A percentile compares a stretch with the other conserved stretches of the same genome.
phyloP scores from a whole-genome alignment of 2,113 vertebrate genomes.

The Actenoides lindsayi region DNA sequence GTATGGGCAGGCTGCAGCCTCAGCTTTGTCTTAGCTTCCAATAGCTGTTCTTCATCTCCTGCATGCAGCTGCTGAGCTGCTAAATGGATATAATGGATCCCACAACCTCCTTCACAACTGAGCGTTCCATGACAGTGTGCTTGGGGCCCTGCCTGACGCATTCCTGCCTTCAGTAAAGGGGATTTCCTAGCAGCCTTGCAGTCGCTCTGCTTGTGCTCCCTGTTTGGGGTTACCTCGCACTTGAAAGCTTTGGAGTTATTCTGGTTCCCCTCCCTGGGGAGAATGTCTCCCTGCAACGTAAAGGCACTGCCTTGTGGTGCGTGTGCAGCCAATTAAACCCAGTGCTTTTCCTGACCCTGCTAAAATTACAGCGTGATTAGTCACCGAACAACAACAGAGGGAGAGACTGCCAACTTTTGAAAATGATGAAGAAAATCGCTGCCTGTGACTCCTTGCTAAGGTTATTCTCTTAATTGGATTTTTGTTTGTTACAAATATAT shows the following conservation, averaged over 20 bases:
- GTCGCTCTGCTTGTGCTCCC: neutral
- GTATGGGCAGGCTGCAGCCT: neutral
- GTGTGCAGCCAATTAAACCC: constrained; percentile 45
- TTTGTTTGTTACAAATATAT: neutral
- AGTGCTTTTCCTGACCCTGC: constrained; percentile 22
- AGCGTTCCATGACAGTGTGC: neutral
- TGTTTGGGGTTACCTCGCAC: neutral
- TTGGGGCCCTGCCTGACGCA: neutral
- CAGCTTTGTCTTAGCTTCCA: neutral
- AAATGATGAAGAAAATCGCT: neutral
- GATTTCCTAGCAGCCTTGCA: neutral
- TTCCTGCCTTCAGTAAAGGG: neutral
- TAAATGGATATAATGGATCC: constrained; percentile 28
- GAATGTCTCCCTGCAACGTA: neutral
- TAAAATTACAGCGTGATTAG: constrained; percentile 35
- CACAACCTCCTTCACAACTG: neutral
- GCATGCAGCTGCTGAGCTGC: constrained; percentile 1
- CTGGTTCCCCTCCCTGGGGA: neutral
- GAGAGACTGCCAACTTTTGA: neutral
- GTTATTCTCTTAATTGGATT: neutral
- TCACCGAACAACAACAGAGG: neutral
- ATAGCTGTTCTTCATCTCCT: neutral
- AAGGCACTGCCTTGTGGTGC: fast-evolving
- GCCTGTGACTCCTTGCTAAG: neutral
- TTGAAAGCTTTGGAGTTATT: neutral